Conservation (phyloP, 2,888 invertebrate genomes). For the Eupithecia tripunctaria region DNA sequence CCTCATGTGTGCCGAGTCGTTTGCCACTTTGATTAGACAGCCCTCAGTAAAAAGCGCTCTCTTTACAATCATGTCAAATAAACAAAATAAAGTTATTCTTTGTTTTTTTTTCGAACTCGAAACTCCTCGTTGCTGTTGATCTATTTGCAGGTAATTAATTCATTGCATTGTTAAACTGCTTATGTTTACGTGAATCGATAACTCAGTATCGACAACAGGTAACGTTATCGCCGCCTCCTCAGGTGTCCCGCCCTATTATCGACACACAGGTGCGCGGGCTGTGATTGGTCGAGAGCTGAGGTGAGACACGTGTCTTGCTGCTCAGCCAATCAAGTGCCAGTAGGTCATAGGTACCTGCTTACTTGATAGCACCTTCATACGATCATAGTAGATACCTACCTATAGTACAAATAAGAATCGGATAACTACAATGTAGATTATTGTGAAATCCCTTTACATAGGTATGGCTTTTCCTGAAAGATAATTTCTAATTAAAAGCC, state of each 20-base stretch:
- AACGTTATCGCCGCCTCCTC: constrained; percentile 33
- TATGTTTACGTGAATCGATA: neutral
- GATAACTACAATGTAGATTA: neutral
- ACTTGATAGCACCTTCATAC: neutral
- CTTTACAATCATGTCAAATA: no score
- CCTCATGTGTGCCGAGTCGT: no score
- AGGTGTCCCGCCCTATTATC: constrained; percentile 58
- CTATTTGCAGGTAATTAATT: neutral
- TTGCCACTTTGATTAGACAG: neutral
- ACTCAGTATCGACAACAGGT: constrained; percentile 29
- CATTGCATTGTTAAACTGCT: neutral
- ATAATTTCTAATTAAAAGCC: neutral
- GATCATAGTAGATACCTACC: neutral
- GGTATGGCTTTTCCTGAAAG: neutral
- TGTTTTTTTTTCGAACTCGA: neutral
- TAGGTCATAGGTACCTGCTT: constrained; percentile 28
- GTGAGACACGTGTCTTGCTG: constrained; percentile 64
- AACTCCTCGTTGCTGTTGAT: neutral
- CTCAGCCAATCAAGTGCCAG: constrained; percentile 55
- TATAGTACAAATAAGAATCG: neutral
- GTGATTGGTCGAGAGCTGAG: constrained; percentile 60
- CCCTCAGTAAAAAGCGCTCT: neutral
- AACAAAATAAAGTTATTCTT: no score
- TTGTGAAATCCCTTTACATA: neutral
- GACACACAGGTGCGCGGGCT: constrained; percentile 65